A percentile compares a stretch with the other conserved stretches of the same genome.
Conservation (phyloP, 2,888 invertebrate genomes). For the Yponomeuta cagnagella region DNA sequence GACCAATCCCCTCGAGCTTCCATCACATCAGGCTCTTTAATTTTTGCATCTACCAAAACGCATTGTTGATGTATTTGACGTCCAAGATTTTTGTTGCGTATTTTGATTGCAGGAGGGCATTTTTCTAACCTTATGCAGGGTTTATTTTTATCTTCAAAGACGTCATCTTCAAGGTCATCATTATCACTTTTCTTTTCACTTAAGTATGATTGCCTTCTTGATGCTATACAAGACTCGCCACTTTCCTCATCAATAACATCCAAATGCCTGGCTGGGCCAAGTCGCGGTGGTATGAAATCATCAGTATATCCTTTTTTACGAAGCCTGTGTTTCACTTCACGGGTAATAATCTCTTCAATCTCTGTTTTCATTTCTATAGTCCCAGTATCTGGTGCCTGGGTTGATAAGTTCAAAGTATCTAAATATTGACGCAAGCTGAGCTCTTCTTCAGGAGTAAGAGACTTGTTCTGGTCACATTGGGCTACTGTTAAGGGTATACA, state of each 20-base stretch:
- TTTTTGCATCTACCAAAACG: constrained; percentile 77
- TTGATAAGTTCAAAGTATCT: constrained; percentile 72
- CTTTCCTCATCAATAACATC: constrained; percentile 89
- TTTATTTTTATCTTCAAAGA: constrained; percentile 35
- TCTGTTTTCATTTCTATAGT: constrained; percentile 60
- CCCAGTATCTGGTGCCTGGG: constrained; percentile 47
- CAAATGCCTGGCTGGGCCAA: constrained; percentile 80
- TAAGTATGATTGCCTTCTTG: constrained; percentile 71
- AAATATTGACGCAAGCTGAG: constrained; percentile 71
- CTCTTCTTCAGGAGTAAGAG: constrained; percentile 76
- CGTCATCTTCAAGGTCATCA: constrained; percentile 70
- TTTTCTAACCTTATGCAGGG: constrained; percentile 26
- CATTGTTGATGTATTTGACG: constrained; percentile 63
- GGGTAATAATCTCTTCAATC: constrained; percentile 61
- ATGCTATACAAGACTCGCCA: constrained; percentile 77
- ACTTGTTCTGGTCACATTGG: constrained; percentile 51
- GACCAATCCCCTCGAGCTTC: constrained; percentile 77
- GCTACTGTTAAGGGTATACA: constrained; percentile 60
- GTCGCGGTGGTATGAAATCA: constrained; percentile 52
- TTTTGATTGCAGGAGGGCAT: neutral
- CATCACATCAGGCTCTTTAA: constrained; percentile 72
- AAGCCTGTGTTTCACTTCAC: constrained; percentile 57
- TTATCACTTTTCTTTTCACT: constrained; percentile 63
- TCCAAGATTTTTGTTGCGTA: constrained; percentile 43
- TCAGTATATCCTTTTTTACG: constrained; percentile 60